These are phyloP conservation scores for Furnarius figulus DNA, from an alignment of 2,113 vertebrate genomes.

Conservation along the genomic window DNA sequence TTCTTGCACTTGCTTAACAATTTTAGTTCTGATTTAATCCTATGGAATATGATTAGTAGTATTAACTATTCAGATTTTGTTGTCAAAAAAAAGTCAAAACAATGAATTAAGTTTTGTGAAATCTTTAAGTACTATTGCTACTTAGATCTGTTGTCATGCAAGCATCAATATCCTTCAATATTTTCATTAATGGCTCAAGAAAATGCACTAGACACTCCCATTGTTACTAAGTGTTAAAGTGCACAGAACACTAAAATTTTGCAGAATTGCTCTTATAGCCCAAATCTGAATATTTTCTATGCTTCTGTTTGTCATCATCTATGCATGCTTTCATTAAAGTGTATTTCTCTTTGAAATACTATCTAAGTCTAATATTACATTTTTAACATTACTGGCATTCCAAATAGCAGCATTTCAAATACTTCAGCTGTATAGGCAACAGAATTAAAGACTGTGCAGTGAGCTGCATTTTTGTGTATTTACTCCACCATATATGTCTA, in stretches of 20 bases:
- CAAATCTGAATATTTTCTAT: not conserved
- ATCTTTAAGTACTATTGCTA: not conserved
- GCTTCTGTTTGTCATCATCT: not conserved
- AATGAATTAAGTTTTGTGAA: not conserved
- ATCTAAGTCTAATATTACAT: not conserved
- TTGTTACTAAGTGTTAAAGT: not conserved
- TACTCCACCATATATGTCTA: not conserved
- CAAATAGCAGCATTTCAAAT: not conserved
- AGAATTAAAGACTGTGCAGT: not conserved
- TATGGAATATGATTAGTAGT: not conserved
- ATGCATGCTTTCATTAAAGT: not conserved
- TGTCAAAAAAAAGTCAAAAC: not conserved
- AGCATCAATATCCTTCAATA: not conserved
- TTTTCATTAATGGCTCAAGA: not conserved
- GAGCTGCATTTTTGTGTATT: not conserved
- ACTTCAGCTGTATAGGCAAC: not conserved
- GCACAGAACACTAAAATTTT: not conserved
- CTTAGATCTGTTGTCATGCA: not conserved
- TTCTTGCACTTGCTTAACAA: not conserved
- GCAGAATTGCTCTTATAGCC: not conserved
- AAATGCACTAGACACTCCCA: not conserved
- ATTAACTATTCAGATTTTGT: not conserved
- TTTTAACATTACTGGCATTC: not conserved
- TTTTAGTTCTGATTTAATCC: not conserved
- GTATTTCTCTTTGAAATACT: not conserved